phyloP scores from a whole-genome alignment of 1,140 invertebrate genomes.

The Zaprionus ornatus region DNA sequence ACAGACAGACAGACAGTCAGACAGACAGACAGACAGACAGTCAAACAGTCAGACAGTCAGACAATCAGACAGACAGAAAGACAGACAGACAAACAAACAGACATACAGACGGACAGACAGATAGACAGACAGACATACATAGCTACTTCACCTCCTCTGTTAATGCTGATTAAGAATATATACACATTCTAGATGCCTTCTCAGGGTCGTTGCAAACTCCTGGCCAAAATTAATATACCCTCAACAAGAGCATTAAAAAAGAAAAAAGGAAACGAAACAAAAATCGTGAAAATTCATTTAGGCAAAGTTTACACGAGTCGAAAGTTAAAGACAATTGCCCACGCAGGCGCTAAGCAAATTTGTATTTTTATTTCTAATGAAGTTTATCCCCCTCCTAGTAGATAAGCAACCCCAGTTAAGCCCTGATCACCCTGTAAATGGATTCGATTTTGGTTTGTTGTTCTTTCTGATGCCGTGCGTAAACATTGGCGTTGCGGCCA shows the following conservation, averaged over 20 bases:
- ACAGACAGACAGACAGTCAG: no score
- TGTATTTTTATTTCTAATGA: conserved; percentile 56
- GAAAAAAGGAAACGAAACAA: conserved; percentile 12
- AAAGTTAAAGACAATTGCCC: conserved; percentile 61
- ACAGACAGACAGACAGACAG: no score
- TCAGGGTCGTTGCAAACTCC: no score
- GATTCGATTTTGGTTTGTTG: conserved; percentile 43
- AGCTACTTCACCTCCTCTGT: no score
- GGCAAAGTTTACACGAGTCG: conserved; percentile 61
- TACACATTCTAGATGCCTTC: no score
- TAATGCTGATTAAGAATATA: no score
- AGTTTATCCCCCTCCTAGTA: conserved; percentile 18
- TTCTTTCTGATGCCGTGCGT: conserved; percentile 44
- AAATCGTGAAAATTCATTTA: conserved; percentile 69
- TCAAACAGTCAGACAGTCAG: no score
- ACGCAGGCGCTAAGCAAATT: conserved; percentile 45
- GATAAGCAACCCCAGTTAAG: background rate
- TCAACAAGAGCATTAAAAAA: conserved; percentile 1
- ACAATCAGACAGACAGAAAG: no score
- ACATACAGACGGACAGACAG: no score
- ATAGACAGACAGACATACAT: no score
- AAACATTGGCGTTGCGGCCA: conserved; percentile 47
- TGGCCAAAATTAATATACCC: no score
- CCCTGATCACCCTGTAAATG: conserved; percentile 45
- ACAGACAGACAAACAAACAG: no score